Evolutionary conservation across 1,140 invertebrate species (phyloP).

Genomic region (Drosophila obscura): DNA sequence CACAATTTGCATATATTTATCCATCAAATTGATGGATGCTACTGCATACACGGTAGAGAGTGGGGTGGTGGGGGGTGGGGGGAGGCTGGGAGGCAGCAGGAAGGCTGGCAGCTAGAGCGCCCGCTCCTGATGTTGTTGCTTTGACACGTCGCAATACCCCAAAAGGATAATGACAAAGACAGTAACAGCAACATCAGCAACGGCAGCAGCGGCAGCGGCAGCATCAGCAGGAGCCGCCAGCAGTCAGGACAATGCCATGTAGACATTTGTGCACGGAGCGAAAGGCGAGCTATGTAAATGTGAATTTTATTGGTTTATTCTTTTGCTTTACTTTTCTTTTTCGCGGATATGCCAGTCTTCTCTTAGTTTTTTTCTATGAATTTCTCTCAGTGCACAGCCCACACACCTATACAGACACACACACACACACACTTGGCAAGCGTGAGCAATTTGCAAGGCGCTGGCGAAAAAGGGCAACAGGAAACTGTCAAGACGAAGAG

Average conservation of each 20-base stretch:
- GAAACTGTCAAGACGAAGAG: conserved; percentile 57
- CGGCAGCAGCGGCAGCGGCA: conserved; percentile 13
- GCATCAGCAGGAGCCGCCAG: conserved; percentile 17
- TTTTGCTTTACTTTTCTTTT: too few species aligned
- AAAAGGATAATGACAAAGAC: conserved; percentile 82
- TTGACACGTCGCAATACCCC: conserved; percentile 82
- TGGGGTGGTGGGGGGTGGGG: neutral
- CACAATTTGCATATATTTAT: conserved; percentile 84
- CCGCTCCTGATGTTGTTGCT: conserved; percentile 73
- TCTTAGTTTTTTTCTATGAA: neutral
- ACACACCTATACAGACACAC: conserved; percentile 20
- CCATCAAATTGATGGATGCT: conserved; percentile 84
- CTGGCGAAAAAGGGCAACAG: conserved; percentile 78
- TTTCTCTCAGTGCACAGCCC: conserved; percentile 16
- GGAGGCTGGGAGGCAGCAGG: neutral
- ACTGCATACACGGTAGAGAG: conserved; percentile 64
- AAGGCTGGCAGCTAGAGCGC: conserved; percentile 18
- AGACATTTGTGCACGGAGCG: conserved; percentile 27
- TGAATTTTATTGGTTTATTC: too few species aligned
- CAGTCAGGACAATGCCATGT: conserved; percentile 68
- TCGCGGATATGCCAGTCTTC: neutral
- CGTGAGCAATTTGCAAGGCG: conserved; percentile 79
- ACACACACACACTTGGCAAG: conserved; percentile 55
- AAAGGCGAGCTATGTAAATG: neutral
- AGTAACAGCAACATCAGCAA: conserved; percentile 60